phyloP scores from a whole-genome alignment of 2,888 invertebrate genomes.

The Leptinotarsa haldemani region DNA sequence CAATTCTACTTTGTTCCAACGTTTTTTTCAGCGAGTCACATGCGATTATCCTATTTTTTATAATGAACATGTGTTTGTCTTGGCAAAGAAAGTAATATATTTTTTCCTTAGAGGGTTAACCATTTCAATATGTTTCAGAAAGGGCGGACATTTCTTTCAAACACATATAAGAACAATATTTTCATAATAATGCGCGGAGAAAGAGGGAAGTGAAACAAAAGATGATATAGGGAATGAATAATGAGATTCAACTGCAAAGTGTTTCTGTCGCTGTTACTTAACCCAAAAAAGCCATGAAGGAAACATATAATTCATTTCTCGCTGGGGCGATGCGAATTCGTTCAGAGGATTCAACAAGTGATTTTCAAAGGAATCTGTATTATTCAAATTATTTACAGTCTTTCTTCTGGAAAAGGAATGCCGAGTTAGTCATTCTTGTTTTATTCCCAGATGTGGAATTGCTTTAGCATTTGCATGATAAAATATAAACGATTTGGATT shows the following conservation, averaged over 20 bases:
- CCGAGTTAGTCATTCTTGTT: not conserved
- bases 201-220: not conserved
- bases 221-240: not conserved
- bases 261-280: slow-evolving; percentile 4
- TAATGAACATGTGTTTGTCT: too few species aligned
- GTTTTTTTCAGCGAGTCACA: too few species aligned
- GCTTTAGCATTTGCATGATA: not conserved
- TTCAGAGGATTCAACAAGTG: slow-evolving; percentile 14
- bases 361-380: slow-evolving; percentile 3
- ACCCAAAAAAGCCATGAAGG: not conserved
- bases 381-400: not conserved
- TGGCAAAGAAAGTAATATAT: too few species aligned
- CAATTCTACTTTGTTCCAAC: too few species aligned
- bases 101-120: too few species aligned
- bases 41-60: too few species aligned
- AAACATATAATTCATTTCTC: slow-evolving; percentile 4
- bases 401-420: not conserved
- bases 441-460: not conserved
- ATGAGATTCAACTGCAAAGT: slow-evolving; percentile 2
- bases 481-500: not conserved
- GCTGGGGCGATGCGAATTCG: slow-evolving; percentile 3
- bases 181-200: not conserved
- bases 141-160: too few species aligned
- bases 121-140: not conserved
- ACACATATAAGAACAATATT: not conserved